Conservation (phyloP, 2,797 vertebrate species). For the Urosaurus nigricauda region DNA sequence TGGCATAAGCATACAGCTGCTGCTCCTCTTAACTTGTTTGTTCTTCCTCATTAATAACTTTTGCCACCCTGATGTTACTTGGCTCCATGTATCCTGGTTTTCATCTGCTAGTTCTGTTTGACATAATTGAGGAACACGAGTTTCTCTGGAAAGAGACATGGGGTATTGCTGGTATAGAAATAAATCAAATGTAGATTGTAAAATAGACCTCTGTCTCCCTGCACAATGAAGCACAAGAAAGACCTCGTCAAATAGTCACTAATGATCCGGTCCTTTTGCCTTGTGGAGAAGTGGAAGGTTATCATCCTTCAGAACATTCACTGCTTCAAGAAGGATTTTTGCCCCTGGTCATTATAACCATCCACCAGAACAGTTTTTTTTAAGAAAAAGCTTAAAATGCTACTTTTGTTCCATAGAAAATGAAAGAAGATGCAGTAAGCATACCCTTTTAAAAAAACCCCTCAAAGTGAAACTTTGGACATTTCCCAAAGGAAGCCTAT, state of each 20-base stretch:
- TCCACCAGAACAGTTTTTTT: not conserved
- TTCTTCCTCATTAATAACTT: too few species aligned
- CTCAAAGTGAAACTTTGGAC: not conserved
- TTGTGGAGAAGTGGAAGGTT: not conserved
- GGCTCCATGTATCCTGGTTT: too few species aligned
- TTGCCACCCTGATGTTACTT: too few species aligned
- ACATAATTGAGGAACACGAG: slow-evolving; percentile 10
- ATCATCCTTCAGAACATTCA: slow-evolving; percentile 20
- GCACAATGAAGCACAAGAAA: slow-evolving; percentile 8
- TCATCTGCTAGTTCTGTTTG: not conserved
- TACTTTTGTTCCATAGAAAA: not conserved
- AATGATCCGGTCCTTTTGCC: not conserved
- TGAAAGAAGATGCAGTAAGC: not conserved
- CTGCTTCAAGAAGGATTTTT: slow-evolving; percentile 1
- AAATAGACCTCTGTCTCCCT: slow-evolving; percentile 10
- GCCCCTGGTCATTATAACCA: not conserved
- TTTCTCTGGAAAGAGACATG: slow-evolving; percentile 1
- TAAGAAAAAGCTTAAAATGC: not conserved
- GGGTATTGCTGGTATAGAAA: slow-evolving; percentile 1
- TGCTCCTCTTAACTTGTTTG: too few species aligned
- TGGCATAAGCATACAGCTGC: too few species aligned
- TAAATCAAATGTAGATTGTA: slow-evolving; percentile 24
- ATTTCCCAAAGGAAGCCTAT: not conserved
- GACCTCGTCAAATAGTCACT: not conserved
- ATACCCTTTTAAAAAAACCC: not conserved